Base-by-base conservation (phyloP, 2,888 invertebrate genomes). In the Synanthedon andrenaeformis region DNA sequence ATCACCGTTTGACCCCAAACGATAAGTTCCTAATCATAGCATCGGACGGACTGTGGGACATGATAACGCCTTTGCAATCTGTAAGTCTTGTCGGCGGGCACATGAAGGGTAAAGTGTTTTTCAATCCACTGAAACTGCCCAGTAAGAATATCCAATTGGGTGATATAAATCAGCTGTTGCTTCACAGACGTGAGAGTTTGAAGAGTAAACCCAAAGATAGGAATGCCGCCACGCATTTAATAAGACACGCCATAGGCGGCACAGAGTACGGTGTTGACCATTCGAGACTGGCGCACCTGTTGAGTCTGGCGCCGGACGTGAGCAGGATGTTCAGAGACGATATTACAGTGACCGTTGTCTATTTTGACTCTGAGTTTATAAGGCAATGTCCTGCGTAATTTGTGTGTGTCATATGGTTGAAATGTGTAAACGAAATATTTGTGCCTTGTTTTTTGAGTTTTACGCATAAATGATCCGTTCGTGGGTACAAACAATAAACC, bases 21-120 rank as follows among this genome's bases (percentile, higher is more conserved):
- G 96, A 99, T 74, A 95, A 94, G 72, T 99, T 99, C 84, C 83
- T 99, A 60, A 93, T 99, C 53, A 86, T 98, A 51, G 99, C 96
- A 10, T 94, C 96, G 0, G 99, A 99, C 78, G 99, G 99, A 3
- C 85, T 99, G 1, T 99, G 98, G 98, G 99, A 99, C 70, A 92
- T 96, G 76, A 89, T 99, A 65, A 89, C 91, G 49, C 91, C 92
- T 0, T 76, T 94, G 61, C 92, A 97, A 84, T 96, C 96, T 0
- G 95, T 97, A 3, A 91, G 92, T 62, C 83, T 98, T 45, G 95
- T 98, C 0, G 97, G 97, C 2, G 97, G 98, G 70, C 98, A 99
- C 73, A 95, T 97, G 91, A 93, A 94, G 61, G 95, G 95, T 0
- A 94, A 94, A 75, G 94, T 96, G 57, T 96, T 96, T 52, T 89